Evolutionary conservation across 1,140 invertebrate species (phyloP), one percentile per base, ranked within the genome.

Genomic region (Argopecten irradians): DNA sequence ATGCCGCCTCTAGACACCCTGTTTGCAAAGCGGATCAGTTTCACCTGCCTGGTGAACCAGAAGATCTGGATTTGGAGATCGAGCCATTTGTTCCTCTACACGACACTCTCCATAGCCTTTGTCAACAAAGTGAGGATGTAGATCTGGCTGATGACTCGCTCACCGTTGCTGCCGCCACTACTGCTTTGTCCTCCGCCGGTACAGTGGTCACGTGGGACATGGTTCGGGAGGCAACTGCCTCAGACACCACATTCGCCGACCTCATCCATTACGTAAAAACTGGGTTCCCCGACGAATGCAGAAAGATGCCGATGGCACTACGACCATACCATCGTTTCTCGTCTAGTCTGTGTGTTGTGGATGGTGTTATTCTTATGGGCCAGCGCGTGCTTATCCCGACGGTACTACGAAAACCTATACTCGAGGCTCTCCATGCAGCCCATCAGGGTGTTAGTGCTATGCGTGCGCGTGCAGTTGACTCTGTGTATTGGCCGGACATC

Each of bases 281-380:
- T 14, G 86, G 83, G 19, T 89, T 89, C n/a, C 86, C 71, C n/a
- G 85, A 86, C 39, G 88, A 89, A 84, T 46, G 1, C 39, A 90
- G 46, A 34, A 36, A 88, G 13, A 22, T 89, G 28, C 83, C 86
- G 5, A 32, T 36, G 1, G 83, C 32, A 1, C 35, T 87, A 82
- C 86, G 34, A 2, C 83, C 86, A n/a, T 89, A 43, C 34, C 86
- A 87, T 82, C 71, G 41, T 32, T 87, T 35, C 39, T 5, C 39
- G 1, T 43, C 84, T 19, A 88, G 82, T 39, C 19, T 88, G 39
- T 88, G 85, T 36, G 34, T 82, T 22, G 88, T 87, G 13, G 83
- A 89, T 89, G 88, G 85, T 71, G 88, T 89, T n/a, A 39, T 86
- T 32, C 89, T 87, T 33, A 82, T 85, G 89, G 86, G 85, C 22